Base-by-base conservation (phyloP, 2,888 invertebrate species). In the Miltochrista miniata region DNA sequence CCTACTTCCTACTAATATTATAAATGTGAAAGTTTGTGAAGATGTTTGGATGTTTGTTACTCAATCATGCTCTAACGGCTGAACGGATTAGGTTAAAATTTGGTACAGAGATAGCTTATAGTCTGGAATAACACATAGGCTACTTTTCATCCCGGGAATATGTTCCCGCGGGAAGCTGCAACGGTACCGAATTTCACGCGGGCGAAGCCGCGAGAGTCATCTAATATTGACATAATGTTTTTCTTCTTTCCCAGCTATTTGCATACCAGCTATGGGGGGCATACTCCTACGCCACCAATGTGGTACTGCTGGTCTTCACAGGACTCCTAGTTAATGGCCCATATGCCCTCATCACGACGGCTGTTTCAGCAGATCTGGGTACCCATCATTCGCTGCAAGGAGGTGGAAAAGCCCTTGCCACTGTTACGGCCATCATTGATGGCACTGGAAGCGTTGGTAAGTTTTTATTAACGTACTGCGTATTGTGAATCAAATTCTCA, bases 351-450 rank as follows among this genome's bases (percentile, higher is more conserved):
- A 99, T 99, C 75, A 99, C 99, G 2, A 99, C 99, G 0, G 98
- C 98, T 0, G 98, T 99, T 34, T 97, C 98, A 48, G 97, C 99
- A 0, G 98, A 99, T 79, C 92, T 99, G 7, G 98, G 99, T 12
- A 96, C 97, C 0, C 98, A 98, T 90, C 93, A 95, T 61, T 95
- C 95, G 55, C 90, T 98, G 48, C 94, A 95, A 45, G 97, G 97
- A 1, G 97, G 96, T 85, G 90, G 97, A 0, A 96, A 95, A 77
- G 99, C 98, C 5, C 84, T 99, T 53, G 98, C 99, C 7, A 99
- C 99, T 0, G 98, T 99, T n/a, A 98, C 98, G 0, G 98, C 98
- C 15, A 98, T 99, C 68, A 98, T 99, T 40, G 99, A 99, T 85
- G 99, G 99, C 40, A 98, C 98, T 0, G 98, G 99, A 7, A 97